Percentiles rank a stretch among this genome's conserved stretches.
Conservation (phyloP, 2,888 invertebrate species). For the Blomia tropicalis region DNA sequence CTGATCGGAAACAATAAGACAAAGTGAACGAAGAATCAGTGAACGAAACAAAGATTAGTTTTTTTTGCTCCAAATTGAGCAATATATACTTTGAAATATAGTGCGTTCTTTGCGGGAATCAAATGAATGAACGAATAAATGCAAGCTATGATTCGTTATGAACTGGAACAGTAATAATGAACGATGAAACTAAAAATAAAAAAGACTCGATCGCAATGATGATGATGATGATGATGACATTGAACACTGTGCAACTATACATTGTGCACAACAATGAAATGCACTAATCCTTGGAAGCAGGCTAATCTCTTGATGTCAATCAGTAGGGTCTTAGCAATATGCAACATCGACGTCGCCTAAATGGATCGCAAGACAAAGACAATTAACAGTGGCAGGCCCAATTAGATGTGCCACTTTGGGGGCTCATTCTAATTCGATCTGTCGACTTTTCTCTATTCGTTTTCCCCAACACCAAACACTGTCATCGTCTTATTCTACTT, state of each 20-base stretch:
- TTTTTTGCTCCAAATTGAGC: neutral
- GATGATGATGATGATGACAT: neutral
- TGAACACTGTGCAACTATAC: neutral
- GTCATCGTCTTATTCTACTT: too few species aligned
- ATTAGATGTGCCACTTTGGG: slow-evolving; percentile 4
- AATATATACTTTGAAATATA: too few species aligned
- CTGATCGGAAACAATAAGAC: too few species aligned
- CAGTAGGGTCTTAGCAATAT: neutral
- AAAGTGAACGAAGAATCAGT: too few species aligned
- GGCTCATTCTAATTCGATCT: slow-evolving; percentile 10
- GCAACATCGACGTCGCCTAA: neutral
- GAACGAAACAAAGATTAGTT: slow-evolving; percentile 6
- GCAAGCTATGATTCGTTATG: neutral
- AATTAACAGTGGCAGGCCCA: slow-evolving; percentile 8
- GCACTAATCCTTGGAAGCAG: neutral
- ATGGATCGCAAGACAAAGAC: neutral
- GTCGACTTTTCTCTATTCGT: neutral
- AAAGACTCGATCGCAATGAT: neutral
- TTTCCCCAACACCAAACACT: too few species aligned
- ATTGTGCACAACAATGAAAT: too few species aligned
- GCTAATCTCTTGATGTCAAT: slow-evolving; percentile 9
- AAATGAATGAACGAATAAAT: too few species aligned
- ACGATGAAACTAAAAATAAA: neutral
- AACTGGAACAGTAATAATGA: neutral
- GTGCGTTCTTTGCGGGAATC: too few species aligned